Evolutionary conservation across 2,888 invertebrate genomes (phyloP), one percentile per base, ranked within the genome.

Genomic region (Andrena praecox): DNA sequence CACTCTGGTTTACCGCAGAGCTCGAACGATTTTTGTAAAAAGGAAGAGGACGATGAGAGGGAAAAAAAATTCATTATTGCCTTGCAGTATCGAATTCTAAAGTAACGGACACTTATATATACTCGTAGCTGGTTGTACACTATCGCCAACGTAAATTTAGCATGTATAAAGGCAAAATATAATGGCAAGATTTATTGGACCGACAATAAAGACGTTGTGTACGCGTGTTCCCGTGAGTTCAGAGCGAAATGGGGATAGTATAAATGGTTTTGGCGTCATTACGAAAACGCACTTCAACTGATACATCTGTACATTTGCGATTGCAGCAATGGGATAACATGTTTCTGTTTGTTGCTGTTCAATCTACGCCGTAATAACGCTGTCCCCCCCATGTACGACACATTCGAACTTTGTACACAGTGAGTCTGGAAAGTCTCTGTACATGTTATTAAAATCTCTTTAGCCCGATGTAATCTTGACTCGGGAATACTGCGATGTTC

Each of bases 181-280:
- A 88, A 82, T 75, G 75, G 78, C 85, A 89, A 56, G 70, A 77
- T 87, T 70, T 85, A 89, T 88, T 83, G 85, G 85, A 87, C 84
- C 80, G 89, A 90, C 89, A 90, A 90, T 90, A 90, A 89, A 68
- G 84, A 87, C 67, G 77, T 86, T 76, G 72, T 52, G 76, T 86
- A 83, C 72, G 71, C 69, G 79, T 77, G 69, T 73, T 70, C 75
- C 56, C 60, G 78, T 80, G 66, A 69, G 60, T 77, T 75, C 35
- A 67, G 77, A 77, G 59, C n/a, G 68, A 62, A 63, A 2, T 27
- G 29, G 52, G 56, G 71, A 59, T 82, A 83, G 33, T 80, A 67
- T 52, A 77, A 67, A 77, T 64, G 68, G 27, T 72, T 62, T 59
- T 48, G 72, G 52, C 48, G 68, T 76, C 69, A 35, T 73, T 76